phyloP scores from a whole-genome alignment of 2,113 vertebrate genomes.

The Corythoichthys haematopterus region DNA sequence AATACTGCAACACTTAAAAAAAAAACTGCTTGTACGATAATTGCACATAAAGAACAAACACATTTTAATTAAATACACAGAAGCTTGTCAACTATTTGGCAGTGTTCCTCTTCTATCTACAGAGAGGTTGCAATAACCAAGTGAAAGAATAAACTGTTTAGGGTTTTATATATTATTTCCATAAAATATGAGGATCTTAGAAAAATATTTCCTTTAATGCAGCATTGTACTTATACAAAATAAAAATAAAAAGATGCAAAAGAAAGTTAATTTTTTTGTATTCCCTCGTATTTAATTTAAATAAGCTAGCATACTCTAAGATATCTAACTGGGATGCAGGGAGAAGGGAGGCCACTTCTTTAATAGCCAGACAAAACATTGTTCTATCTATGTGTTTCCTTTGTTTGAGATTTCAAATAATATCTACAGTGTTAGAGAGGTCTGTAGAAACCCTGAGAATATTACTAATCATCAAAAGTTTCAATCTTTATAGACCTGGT shows the following conservation, averaged over 20 bases:
- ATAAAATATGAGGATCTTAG: conserved; percentile 67
- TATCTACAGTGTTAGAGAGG: conserved; percentile 7
- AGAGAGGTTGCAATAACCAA: conserved; percentile 16
- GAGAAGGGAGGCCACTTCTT: conserved; percentile 2
- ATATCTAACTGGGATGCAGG: conserved; percentile 1
- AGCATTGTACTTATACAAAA: conserved; percentile 66
- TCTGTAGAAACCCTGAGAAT: conserved; percentile 55
- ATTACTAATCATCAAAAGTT: conserved; percentile 26
- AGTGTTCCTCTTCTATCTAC: conserved; percentile 43
- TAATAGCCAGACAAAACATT: conserved; percentile 3
- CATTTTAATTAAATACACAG: conserved; percentile 35
- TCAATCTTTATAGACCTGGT: conserved; percentile 11
- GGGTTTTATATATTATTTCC: conserved; percentile 50
- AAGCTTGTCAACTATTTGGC: conserved; percentile 46
- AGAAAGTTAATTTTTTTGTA: conserved; percentile 17
- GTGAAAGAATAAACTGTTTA: conserved; percentile 37
- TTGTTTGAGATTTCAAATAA: conserved; percentile 8
- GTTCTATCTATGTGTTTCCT: conserved; percentile 9
- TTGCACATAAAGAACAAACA: conserved; percentile 29
- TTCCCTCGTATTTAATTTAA: conserved; percentile 13
- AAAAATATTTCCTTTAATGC: conserved; percentile 76
- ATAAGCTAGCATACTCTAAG: conserved; percentile 9
- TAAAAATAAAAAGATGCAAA: conserved; percentile 49
- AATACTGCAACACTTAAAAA: conserved; percentile 9
- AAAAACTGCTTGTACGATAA: conserved; percentile 21